A percentile compares a stretch with the other conserved stretches of the same genome.
Evolutionary conservation across 2,797 vertebrate genomes (phyloP).

Genomic region (Danio jaintianensis): DNA sequence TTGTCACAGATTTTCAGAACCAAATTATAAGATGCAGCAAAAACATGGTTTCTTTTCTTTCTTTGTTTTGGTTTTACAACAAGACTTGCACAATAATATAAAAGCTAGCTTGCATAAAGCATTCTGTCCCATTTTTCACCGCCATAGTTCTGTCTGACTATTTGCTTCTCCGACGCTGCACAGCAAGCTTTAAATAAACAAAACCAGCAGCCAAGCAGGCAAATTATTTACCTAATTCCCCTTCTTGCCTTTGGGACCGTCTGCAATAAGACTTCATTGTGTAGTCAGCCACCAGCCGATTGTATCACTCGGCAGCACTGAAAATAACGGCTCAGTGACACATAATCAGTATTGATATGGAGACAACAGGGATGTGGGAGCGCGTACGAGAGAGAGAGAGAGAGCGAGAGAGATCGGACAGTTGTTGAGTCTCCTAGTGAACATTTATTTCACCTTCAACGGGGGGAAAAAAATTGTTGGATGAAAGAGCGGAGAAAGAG

Average conservation of each 20-base stretch:
- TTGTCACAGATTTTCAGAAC: background rate
- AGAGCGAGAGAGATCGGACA: constrained; percentile 33
- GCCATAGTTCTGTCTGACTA: constrained; percentile 25
- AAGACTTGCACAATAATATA: background rate
- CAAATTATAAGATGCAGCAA: background rate
- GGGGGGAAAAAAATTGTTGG: constrained; percentile 66
- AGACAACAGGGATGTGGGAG: constrained; percentile 36
- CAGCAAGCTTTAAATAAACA: constrained; percentile 55
- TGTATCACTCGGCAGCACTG: constrained; percentile 40
- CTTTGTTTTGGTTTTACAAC: background rate
- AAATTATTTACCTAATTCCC: constrained; percentile 58
- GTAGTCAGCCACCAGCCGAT: constrained; percentile 31
- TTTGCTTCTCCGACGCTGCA: constrained; percentile 19
- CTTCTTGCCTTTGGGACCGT: constrained; percentile 53
- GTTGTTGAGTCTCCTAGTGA: constrained; percentile 16
- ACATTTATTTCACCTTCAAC: constrained; percentile 49
- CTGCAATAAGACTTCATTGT: constrained; percentile 47
- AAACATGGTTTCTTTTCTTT: background rate
- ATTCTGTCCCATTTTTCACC: constrained; percentile 12
- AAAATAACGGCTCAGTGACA: constrained; percentile 56
- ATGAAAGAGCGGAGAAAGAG: constrained; percentile 68
- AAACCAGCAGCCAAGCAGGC: constrained; percentile 40
- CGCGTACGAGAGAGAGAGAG: constrained; percentile 18
- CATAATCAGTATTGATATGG: constrained; percentile 54
- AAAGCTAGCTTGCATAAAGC: background rate